Percentiles rank a stretch among this genome's conserved stretches.
Evolutionary conservation across 2,888 invertebrate species (phyloP).

Genomic region (Polymixis flavicincta): DNA sequence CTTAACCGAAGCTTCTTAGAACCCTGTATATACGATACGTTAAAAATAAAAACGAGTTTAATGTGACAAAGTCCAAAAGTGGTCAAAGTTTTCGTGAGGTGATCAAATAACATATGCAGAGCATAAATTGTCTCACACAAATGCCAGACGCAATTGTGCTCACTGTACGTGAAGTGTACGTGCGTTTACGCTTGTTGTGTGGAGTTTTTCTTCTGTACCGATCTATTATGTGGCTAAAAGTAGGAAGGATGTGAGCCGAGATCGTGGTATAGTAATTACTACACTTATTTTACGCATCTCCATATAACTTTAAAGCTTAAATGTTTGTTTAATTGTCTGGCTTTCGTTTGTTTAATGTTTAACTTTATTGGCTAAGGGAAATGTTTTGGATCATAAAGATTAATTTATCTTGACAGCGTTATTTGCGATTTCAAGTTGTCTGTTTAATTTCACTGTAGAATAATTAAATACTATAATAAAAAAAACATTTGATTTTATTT

Average conservation of each 20-base stretch:
- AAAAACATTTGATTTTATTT: background rate
- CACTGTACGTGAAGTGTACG: background rate
- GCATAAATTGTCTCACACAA: background rate
- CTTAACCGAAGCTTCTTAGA: background rate
- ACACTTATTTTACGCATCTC: constrained; percentile 3
- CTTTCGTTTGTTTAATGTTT: background rate
- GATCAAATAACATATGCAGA: too few relatives aligned
- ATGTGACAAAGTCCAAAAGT: background rate
- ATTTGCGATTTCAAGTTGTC: background rate
- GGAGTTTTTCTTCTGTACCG: background rate
- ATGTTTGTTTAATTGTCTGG: constrained; percentile 23
- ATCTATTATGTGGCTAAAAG: background rate
- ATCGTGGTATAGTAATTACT: background rate
- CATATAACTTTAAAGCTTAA: constrained; percentile 5
- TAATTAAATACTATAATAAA: background rate
- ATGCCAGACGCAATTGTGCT: too few relatives aligned
- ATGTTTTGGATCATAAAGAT: constrained; percentile 2
- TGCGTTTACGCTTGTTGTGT: background rate
- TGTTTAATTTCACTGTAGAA: background rate
- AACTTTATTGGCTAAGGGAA: background rate
- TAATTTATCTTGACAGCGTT: background rate
- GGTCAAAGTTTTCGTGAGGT: background rate
- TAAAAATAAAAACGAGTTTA: too few relatives aligned
- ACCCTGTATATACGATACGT: background rate
- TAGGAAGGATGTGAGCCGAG: background rate